Evolutionary conservation across 1,140 invertebrate species (phyloP).

Genomic region (Pentalonia nigronervosa): DNA sequence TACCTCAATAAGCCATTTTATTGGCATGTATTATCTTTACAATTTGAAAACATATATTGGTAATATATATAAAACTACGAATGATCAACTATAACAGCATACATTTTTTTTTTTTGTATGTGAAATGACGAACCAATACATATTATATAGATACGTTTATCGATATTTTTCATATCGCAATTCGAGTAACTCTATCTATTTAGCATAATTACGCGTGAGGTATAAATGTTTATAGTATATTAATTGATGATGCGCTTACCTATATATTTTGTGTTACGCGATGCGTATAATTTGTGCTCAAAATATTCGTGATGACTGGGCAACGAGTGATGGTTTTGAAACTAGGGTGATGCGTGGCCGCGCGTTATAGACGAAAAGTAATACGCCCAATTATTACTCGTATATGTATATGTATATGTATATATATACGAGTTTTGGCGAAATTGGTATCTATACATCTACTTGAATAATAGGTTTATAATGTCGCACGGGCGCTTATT

Average conservation of each 20-base stretch:
- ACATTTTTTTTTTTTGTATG: not conserved
- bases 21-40: no score
- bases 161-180: not conserved
- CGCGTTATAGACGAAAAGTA: not conserved
- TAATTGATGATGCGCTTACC: not conserved
- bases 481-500: not conserved
- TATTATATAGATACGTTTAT: not conserved
- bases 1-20: no score
- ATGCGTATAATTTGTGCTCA: not conserved
- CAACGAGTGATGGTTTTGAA: not conserved
- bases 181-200: no score
- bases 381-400: not conserved
- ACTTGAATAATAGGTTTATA: not conserved
- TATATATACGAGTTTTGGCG: not conserved
- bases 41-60: no score
- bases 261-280: not conserved
- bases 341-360: not conserved
- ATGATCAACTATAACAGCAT: not conserved
- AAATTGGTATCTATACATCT: not conserved
- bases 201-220: not conserved
- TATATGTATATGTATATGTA: no score
- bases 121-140: not conserved
- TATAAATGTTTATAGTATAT: not conserved
- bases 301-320: not conserved
- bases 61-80: not conserved